Base-by-base conservation (phyloP, 2,113 vertebrate species). In the Melanerpes aurifrons region DNA sequence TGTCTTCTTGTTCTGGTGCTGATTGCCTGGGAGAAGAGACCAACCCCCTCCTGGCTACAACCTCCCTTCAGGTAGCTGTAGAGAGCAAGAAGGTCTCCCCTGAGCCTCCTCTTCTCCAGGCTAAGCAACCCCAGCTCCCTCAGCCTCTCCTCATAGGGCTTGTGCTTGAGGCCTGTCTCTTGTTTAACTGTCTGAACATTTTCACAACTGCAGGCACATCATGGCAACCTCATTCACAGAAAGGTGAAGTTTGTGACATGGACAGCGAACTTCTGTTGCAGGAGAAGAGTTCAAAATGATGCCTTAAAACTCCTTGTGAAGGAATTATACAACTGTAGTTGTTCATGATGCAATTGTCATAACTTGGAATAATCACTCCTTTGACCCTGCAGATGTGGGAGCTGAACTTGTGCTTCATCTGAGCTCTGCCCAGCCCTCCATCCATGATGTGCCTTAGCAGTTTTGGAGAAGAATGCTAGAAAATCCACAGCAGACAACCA, bases 151-250 rank as follows among this genome's bases (percentile, higher is more conserved):
- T 40, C 40, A 12, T 40, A 40, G 40, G 40, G 40, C 40, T 40
- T 40, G 40, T 40, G 40, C 40, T 40, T 12, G 11, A 12, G 40
- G 40, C 40, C 40, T 40, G 10, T 40, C 40, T 71, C 74, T 74
- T 40, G 5, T 74, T 92, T 58, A 74, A 57, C 18, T 17, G 7
- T 63, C 48, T 43, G n/a, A 82, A 26, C 43, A 7, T 62, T 84
- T 87, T 81, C 24, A 7, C 56, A 26, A 32, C 28, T 80, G 83
- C 26, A 21, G 25, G 43, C 16, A 35, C 24, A 37, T 81, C 5
- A 4, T 15, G 31, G 22, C 15, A 75, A 14, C 59, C 16, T 47
- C 0, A 0, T 47, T 80, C 12, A 3, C 13, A 18, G 48, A n/a
- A 31, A 63, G 56, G 8, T 1, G 3, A 8, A 35, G 37, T 7